phyloP scores from a whole-genome alignment of 1,140 invertebrate genomes.

The Drosophila mauritiana region DNA sequence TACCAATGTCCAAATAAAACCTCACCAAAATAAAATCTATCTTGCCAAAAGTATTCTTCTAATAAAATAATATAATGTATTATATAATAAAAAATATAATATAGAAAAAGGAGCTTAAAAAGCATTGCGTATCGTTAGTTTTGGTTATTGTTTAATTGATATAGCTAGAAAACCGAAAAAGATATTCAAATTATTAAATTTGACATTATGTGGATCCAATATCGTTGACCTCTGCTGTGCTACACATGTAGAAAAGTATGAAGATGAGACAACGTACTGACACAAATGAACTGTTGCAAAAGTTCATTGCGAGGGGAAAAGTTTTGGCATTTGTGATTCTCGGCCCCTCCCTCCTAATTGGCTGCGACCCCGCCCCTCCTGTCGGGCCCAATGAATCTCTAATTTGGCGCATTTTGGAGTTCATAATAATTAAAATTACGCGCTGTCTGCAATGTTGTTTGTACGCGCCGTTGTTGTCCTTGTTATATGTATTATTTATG shows the following conservation, averaged over 20 bases:
- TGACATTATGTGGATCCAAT: background rate
- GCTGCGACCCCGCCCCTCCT: background rate
- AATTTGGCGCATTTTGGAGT: constrained; percentile 72
- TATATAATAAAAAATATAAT: too few species aligned
- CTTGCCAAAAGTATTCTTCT: too few species aligned
- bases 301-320: constrained; percentile 65
- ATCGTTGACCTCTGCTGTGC: background rate
- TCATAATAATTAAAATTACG: constrained; percentile 82
- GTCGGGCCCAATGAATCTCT: constrained; percentile 71
- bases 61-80: too few species aligned
- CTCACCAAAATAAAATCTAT: too few species aligned
- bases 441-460: constrained; percentile 66
- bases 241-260: background rate
- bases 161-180: background rate
- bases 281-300: constrained; percentile 54
- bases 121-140: too few species aligned
- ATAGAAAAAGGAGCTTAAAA: too few species aligned
- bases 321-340: constrained; percentile 57
- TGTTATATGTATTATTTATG: constrained; percentile 76
- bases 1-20: too few species aligned
- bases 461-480: constrained; percentile 40
- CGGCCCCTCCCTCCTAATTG: constrained; percentile 18
- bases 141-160: too few species aligned
- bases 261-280: constrained; percentile 14
- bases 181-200: background rate